These are phyloP conservation scores for Melanotus villosus DNA, from an alignment of 2,888 invertebrate genomes.

Conservation along the genomic window DNA sequence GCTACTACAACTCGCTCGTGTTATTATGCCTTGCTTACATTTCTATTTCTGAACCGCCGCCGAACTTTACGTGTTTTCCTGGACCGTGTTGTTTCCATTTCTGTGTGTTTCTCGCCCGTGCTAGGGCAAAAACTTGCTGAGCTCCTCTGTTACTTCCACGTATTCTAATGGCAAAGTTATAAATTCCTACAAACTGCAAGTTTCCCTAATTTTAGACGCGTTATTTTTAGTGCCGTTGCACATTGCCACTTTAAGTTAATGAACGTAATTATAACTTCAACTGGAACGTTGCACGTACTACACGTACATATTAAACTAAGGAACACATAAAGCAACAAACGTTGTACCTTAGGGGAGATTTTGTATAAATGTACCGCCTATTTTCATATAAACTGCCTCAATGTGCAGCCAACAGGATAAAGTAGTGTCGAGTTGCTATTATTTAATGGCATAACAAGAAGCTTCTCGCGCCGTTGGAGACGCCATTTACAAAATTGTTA, in stretches of 20 bases:
- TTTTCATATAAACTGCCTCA: conserved; percentile 50
- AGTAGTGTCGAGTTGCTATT: conserved; percentile 49
- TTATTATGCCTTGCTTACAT: conserved; percentile 9
- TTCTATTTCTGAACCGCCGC: not conserved
- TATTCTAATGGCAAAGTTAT: conserved; percentile 12
- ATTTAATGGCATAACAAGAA: conserved; percentile 49
- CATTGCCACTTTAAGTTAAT: conserved; percentile 16
- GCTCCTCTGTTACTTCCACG: not conserved
- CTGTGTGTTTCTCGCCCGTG: no score
- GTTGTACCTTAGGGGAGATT: conserved; percentile 47
- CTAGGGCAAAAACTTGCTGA: no score
- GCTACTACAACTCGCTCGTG: not conserved
- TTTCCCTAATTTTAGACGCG: conserved; percentile 5
- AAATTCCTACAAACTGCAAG: not conserved
- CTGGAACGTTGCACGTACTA: conserved; percentile 23
- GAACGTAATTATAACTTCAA: conserved; percentile 32
- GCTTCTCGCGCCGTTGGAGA: conserved; percentile 34
- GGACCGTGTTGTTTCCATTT: not conserved
- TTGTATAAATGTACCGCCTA: conserved; percentile 42
- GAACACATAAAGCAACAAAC: conserved; percentile 47
- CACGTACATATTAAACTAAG: conserved; percentile 38
- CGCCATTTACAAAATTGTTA: conserved; percentile 42
- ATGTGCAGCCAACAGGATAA: conserved; percentile 48
- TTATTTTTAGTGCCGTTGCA: conserved; percentile 9
- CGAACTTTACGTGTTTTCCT: not conserved